Conservation (phyloP, 2,888 invertebrate genomes). For the Caenorhabditis wallacei region DNA sequence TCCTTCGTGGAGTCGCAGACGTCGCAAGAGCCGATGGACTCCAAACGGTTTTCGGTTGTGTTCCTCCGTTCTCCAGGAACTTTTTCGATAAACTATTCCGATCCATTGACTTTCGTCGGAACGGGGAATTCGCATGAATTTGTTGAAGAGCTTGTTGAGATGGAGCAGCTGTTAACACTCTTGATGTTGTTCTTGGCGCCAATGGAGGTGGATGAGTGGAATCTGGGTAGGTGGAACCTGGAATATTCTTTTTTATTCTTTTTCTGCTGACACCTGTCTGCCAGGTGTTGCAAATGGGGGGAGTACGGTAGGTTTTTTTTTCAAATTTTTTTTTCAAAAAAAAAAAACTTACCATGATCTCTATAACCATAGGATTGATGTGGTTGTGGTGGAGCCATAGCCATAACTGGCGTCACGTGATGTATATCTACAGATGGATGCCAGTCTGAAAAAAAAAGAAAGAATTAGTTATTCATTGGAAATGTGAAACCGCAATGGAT, state of each 20-base stretch:
- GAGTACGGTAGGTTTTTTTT: background rate
- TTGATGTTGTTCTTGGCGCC: constrained; percentile 55
- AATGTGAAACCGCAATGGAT: constrained; percentile 37
- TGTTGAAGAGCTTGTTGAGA: constrained; percentile 64
- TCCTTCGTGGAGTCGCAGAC: constrained; percentile 40
- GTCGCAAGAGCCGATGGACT: constrained; percentile 52
- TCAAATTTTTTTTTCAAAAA: constrained; percentile 4
- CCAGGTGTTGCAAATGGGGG: background rate
- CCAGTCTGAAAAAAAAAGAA: constrained; percentile 49
- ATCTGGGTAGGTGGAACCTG: constrained; percentile 45
- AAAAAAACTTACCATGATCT: constrained; percentile 30
- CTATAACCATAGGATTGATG: constrained; percentile 38
- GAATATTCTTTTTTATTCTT: background rate
- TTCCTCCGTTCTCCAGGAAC: constrained; percentile 60
- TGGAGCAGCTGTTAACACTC: constrained; percentile 53
- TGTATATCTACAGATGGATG: constrained; percentile 58
- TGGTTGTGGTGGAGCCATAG: constrained; percentile 28
- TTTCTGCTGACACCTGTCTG: constrained; percentile 14
- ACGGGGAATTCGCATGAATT: constrained; percentile 58
- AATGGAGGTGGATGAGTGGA: constrained; percentile 57
- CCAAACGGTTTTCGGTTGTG: constrained; percentile 70
- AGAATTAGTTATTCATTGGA: constrained; percentile 16
- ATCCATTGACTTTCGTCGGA: constrained; percentile 62
- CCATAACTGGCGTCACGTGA: constrained; percentile 62
- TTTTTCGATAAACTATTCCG: constrained; percentile 58